Conservation (phyloP, 2,888 invertebrate species). For the Cerceris ruficornis region DNA sequence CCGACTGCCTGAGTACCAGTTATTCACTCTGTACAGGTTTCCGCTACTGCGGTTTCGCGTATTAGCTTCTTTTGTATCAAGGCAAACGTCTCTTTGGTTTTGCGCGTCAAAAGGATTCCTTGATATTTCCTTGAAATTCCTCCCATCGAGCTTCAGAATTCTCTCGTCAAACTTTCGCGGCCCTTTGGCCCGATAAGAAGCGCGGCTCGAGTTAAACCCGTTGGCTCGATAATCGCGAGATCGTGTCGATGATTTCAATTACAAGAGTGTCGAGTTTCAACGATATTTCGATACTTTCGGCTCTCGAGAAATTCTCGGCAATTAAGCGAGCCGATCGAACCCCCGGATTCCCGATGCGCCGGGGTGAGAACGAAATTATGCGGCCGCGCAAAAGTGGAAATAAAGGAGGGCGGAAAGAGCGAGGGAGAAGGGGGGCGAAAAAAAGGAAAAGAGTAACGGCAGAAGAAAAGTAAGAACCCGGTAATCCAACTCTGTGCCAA, state of each 20-base stretch:
- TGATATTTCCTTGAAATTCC: neutral
- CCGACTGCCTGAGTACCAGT: constrained; percentile 46
- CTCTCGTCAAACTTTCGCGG: neutral
- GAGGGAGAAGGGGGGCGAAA: neutral
- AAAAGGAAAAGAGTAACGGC: constrained; percentile 23
- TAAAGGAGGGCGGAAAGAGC: constrained; percentile 11
- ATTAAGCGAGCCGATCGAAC: constrained; percentile 22
- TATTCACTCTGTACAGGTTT: constrained; percentile 46
- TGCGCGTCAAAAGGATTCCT: constrained; percentile 38
- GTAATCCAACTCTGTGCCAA: constrained; percentile 70
- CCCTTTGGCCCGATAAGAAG: too few relatives aligned
- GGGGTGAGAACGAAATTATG: constrained; percentile 21
- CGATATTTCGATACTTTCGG: too few relatives aligned
- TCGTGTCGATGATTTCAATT: too few relatives aligned
- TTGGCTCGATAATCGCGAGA: too few relatives aligned
- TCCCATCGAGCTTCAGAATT: neutral
- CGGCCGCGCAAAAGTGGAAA: constrained; percentile 20
- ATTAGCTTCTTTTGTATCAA: constrained; percentile 45
- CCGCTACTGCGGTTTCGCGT: constrained; percentile 28
- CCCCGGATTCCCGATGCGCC: neutral
- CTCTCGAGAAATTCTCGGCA: neutral
- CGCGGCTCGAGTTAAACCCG: too few relatives aligned
- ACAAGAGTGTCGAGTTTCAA: too few relatives aligned
- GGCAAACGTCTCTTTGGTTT: constrained; percentile 33
- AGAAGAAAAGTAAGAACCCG: constrained; percentile 36